Evolutionary conservation across 1,140 invertebrate species (phyloP), one percentile per base, ranked within the genome.

Genomic region (Sarcophaga peregrina): DNA sequence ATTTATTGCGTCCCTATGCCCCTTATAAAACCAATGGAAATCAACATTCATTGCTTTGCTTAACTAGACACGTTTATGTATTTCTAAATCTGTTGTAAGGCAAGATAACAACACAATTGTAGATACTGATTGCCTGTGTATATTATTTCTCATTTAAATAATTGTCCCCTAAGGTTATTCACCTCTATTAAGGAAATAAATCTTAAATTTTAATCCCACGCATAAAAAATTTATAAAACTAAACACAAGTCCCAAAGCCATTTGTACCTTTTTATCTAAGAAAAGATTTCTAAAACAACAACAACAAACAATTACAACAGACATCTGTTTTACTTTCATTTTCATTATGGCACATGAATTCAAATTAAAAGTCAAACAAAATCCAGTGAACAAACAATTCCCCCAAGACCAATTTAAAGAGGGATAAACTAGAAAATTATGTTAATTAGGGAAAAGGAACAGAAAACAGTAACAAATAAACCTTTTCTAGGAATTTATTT

Each of bases 401-500:
- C 25, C 25, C 25, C 25, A 37, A 37, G 25, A 37, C 13, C 54
- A n/a, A 68, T 68, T 6, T 68, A 68, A 2, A 68, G n/a, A 20
- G 20, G 20, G n/a, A 68, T 68, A 68, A 68, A 68, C 62, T 68
- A 25, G 8, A 25, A 68, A 68, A 68, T 68, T 68, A 68, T 68
- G 62, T 68, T 68, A 68, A 68, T 68, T 68, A 68, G 17, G 62
- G 17, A 9, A 68, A 17, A 68, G 20, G 9, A 25, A 68, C 25
- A 37, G 25, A 37, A 37, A 37, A 37, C 25, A 37, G 25, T 37
- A 37, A 37, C 25, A 37, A 37, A 37, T 37, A 37, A 37, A 37
- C 25, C 25, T 37, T 37, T 37, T 37, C 25, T 37, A 37, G 1
- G 25, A 37, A 37, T 37, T 37, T 37, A 37, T 37, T 37, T 37